Percentiles rank a stretch among this genome's conserved stretches.
phyloP scores from a whole-genome alignment of 2,797 vertebrate genomes.

The Columba guinea region DNA sequence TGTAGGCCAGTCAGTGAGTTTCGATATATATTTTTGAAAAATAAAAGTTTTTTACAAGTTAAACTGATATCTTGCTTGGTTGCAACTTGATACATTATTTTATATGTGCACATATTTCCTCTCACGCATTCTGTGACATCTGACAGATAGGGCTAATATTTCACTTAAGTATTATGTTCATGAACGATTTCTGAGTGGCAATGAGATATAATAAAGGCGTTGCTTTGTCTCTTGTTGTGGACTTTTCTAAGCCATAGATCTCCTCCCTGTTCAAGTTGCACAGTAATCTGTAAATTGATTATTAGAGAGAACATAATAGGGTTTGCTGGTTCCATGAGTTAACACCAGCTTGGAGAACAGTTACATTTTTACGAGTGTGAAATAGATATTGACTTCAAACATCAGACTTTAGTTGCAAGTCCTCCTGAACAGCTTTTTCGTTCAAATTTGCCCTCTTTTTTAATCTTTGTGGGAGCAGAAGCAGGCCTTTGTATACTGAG shows the following conservation, averaged over 20 bases:
- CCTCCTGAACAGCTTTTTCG: background rate
- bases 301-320: background rate
- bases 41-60: background rate
- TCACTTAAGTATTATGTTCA: background rate
- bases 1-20: background rate
- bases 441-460: background rate
- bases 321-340: background rate
- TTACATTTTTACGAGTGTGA: background rate
- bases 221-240: background rate
- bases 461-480: background rate
- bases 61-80: background rate
- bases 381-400: background rate
- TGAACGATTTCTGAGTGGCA: background rate
- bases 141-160: background rate
- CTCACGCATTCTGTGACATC: background rate
- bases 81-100: background rate
- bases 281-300: background rate
- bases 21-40: background rate
- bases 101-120: background rate
- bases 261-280: background rate
- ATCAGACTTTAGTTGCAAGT: background rate
- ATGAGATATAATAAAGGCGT: background rate
- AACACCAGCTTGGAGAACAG: background rate
- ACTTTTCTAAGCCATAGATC: background rate
- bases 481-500: background rate